phyloP scores from a whole-genome alignment of 1,140 invertebrate species.

The Drosophila pruinosa region DNA sequence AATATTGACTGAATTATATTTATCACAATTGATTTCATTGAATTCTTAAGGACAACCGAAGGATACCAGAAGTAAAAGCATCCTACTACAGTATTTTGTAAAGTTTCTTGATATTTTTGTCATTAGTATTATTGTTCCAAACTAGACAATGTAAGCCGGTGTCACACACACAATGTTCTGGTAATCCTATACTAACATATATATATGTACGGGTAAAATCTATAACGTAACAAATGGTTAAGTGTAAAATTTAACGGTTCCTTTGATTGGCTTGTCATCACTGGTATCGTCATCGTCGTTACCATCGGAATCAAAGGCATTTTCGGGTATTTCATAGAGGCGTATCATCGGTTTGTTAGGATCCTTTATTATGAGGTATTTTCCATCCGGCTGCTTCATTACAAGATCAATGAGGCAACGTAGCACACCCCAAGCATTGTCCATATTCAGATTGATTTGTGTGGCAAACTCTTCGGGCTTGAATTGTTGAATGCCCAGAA shows the following conservation, averaged over 20 bases:
- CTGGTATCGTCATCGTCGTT: conserved; percentile 91
- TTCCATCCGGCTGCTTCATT: conserved; percentile 98
- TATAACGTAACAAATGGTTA: background rate
- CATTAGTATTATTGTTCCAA: too few relatives aligned
- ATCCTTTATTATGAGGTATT: conserved; percentile 99
- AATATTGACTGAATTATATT: too few relatives aligned
- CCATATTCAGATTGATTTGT: conserved; percentile 99
- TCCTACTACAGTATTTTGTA: too few relatives aligned
- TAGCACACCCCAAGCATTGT: conserved; percentile 99
- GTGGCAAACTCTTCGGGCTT: conserved; percentile 99
- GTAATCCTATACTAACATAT: background rate
- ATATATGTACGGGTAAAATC: too few relatives aligned
- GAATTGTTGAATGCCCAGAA: conserved; percentile 99
- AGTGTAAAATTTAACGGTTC: background rate
- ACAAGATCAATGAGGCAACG: conserved; percentile 98
- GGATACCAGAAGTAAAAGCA: too few relatives aligned
- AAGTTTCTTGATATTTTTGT: too few relatives aligned
- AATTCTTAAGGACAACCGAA: too few relatives aligned
- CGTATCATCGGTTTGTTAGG: conserved; percentile 98
- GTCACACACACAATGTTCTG: too few relatives aligned
- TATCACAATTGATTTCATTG: too few relatives aligned
- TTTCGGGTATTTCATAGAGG: conserved; percentile 98
- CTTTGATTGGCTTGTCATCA: conserved; percentile 38
- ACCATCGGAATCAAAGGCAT: conserved; percentile 97
- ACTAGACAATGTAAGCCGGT: too few relatives aligned